These are phyloP conservation scores for Andricus quercusramuli DNA, from an alignment of 2,888 invertebrate species.

Conservation along the genomic window DNA sequence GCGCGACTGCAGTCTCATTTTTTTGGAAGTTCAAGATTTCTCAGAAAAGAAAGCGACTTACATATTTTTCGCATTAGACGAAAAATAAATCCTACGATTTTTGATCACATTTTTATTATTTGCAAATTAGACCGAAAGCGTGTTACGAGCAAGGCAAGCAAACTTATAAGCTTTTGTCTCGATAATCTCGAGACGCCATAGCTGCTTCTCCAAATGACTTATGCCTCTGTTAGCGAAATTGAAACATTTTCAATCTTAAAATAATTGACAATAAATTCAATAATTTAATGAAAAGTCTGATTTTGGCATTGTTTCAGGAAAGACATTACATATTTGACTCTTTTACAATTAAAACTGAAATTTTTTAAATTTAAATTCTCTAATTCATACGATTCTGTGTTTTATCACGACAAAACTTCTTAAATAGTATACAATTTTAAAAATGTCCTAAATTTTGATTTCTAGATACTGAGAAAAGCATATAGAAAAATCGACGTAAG, in stretches of 20 bases:
- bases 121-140: slow-evolving; percentile 40
- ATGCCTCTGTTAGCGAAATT: not conserved
- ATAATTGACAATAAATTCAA: not conserved
- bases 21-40: slow-evolving; percentile 49
- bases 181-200: slow-evolving; percentile 61
- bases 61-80: not conserved
- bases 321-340: slow-evolving; percentile 2
- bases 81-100: slow-evolving; percentile 5
- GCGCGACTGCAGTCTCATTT: slow-evolving; percentile 74
- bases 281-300: not conserved
- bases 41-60: slow-evolving; percentile 29
- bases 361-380: not conserved
- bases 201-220: slow-evolving; percentile 36
- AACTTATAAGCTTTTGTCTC: slow-evolving; percentile 55
- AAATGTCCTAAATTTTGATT: not conserved
- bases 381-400: not conserved
- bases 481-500: not conserved
- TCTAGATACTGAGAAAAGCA: not conserved
- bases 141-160: slow-evolving; percentile 52
- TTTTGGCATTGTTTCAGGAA: not conserved
- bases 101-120: slow-evolving; percentile 28
- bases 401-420: not conserved
- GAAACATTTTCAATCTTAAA: slow-evolving; percentile 4
- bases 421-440: not conserved
- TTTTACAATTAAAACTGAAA: not conserved